These are phyloP conservation scores for Axinella damicornis DNA, from an alignment of 37 sponge, comb jelly and placozoan genomes.

Conservation along the genomic window DNA sequence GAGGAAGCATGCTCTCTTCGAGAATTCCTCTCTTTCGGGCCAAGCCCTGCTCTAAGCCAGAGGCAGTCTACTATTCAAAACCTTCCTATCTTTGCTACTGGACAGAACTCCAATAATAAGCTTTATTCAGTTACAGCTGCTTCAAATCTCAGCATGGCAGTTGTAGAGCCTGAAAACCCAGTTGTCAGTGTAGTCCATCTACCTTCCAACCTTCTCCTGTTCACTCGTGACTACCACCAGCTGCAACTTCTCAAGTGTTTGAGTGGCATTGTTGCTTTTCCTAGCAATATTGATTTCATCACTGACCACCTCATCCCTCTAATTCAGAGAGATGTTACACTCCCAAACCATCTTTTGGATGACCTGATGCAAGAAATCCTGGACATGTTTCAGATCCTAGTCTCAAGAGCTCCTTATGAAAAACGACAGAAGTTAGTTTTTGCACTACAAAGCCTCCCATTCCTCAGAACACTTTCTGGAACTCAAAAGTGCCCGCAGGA, in stretches of 20 bases:
- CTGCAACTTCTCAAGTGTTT: constrained; percentile 9
- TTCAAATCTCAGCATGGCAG: too few relatives aligned
- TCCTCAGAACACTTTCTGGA: constrained; percentile 4
- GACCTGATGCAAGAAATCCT: constrained; percentile 37
- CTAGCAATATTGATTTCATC: constrained; percentile 17
- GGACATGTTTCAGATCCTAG: constrained; percentile 8
- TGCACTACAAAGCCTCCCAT: constrained; percentile 9
- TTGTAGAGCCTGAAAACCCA: constrained; percentile 24
- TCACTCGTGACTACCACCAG: background rate
- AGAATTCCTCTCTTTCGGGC: too few relatives aligned
- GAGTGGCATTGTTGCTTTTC: background rate
- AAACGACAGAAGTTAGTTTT: background rate
- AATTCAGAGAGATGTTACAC: constrained; percentile 9
- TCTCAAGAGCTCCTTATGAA: too few relatives aligned
- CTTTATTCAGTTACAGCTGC: too few relatives aligned
- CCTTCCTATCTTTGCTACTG: too few relatives aligned
- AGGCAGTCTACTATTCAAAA: too few relatives aligned
- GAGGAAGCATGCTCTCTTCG: too few relatives aligned
- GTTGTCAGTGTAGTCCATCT: constrained; percentile 15
- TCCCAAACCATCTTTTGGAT: background rate
- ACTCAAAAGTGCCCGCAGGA: background rate
- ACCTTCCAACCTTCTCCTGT: constrained; percentile 16
- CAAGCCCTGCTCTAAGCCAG: too few relatives aligned
- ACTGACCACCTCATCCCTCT: constrained; percentile 16
- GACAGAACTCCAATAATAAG: too few relatives aligned